Evolutionary conservation across 2,888 invertebrate genomes (phyloP), one percentile per base, ranked within the genome.

Genomic region (Chelonus formosanus): DNA sequence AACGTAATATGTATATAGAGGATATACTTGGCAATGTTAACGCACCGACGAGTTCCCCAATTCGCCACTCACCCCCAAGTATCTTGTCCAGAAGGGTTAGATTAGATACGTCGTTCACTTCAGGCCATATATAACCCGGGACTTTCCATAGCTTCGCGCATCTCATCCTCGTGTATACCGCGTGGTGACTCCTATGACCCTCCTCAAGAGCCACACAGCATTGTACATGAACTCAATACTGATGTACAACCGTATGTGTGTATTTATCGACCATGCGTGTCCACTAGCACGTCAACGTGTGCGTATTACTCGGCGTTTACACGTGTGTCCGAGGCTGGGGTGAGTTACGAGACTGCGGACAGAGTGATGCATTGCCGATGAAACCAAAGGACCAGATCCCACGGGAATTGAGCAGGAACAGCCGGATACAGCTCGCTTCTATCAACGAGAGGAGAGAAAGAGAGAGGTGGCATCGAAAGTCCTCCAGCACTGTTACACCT

Each of bases 331-430:
- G 52, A 50, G 20, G 72, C 70, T 48, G 54, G 67, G 73, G 77
- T 82, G 82, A 84, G 80, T 83, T 84, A 83, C 84, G 81, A 76
- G 77, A 71, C 80, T 82, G 84, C 77, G 82, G 84, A 84, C 84
- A 82, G 81, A 77, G 82, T 84, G 84, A 84, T 83, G 81, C 80
- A 84, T 84, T 79, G 82, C 80, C 76, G 72, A 70, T 67, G 72
- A 71, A 81, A 78, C 78, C 78, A 77, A 77, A 80, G 79, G 80
- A 78, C 79, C 75, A 73, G 78, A 74, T 80, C 83, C 82, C 81
- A 77, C 67, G 82, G 80, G 83, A 83, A 80, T 79, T 80, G 80
- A 80, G 76, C 75, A 71, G 74, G 74, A 66, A 43, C 45, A 53
- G 61, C 53, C 34, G 53, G 53, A 61, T 52, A 36, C 36, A 8